Evolutionary conservation across 2,888 invertebrate species (phyloP).

Genomic region (Eurytoma adleriae): DNA sequence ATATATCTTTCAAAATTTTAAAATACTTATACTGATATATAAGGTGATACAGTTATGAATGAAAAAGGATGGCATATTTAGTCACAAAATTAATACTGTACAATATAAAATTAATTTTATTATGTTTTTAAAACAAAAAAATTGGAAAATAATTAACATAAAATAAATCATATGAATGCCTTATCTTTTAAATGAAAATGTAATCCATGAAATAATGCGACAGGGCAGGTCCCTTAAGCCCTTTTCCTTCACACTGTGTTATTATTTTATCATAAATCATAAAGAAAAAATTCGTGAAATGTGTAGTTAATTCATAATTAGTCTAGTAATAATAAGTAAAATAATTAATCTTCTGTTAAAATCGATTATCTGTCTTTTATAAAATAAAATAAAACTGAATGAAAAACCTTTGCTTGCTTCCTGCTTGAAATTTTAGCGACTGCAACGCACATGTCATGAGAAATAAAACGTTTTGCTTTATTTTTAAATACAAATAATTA

Average conservation of each 20-base stretch:
- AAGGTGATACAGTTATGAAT: slow-evolving; percentile 27
- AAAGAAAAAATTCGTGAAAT: slow-evolving; percentile 67
- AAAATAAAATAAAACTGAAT: slow-evolving; percentile 72
- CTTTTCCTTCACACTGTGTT: slow-evolving; percentile 68
- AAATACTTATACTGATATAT: slow-evolving; percentile 40
- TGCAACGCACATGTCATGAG: slow-evolving; percentile 5
- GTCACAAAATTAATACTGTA: slow-evolving; percentile 63
- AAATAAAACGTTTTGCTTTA: slow-evolving; percentile 33
- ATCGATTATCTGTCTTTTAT: slow-evolving; percentile 72
- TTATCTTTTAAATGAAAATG: slow-evolving; percentile 68
- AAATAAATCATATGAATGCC: slow-evolving; percentile 71
- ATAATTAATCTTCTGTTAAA: slow-evolving; percentile 73
- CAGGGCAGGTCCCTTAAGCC: slow-evolving; percentile 73
- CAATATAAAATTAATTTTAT: slow-evolving; percentile 57
- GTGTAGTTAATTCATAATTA: slow-evolving; percentile 69
- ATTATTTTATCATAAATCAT: slow-evolving; percentile 70
- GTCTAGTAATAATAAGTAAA: slow-evolving; percentile 68
- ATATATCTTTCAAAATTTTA: slow-evolving; percentile 33
- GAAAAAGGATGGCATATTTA: slow-evolving; percentile 62
- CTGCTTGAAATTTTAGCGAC: slow-evolving; percentile 67
- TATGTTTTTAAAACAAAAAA: slow-evolving; percentile 52
- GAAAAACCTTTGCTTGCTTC: slow-evolving; percentile 72
- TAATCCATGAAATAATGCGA: slow-evolving; percentile 67
- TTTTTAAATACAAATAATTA: slow-evolving; percentile 28
- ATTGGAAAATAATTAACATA: slow-evolving; percentile 64